Conservation (phyloP, 2,888 invertebrate genomes). For the Netelia inedita region DNA sequence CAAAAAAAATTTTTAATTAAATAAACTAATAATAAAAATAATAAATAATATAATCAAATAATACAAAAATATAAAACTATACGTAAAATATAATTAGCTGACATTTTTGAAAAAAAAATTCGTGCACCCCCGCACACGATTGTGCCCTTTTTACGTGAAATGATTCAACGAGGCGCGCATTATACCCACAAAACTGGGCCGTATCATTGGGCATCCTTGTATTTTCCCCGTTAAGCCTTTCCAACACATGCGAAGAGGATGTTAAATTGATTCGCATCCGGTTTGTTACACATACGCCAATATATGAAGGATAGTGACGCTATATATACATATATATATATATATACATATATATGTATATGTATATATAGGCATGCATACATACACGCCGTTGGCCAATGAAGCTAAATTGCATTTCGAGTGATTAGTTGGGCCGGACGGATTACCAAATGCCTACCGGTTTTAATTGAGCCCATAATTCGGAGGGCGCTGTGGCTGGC, state of each 20-base stretch:
- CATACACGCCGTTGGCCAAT: conserved; percentile 77
- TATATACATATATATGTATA: conserved; percentile 23
- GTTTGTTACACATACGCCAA: conserved; percentile 73
- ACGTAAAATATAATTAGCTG: too few relatives aligned
- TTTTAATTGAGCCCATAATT: conserved; percentile 83
- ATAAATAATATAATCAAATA: too few relatives aligned
- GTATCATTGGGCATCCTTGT: not conserved
- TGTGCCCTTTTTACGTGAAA: not conserved
- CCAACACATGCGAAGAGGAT: conserved; percentile 70
- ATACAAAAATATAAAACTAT: too few relatives aligned
- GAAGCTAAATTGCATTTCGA: conserved; percentile 84
- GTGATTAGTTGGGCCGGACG: conserved; percentile 83
- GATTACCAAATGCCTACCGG: conserved; percentile 82
- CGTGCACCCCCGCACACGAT: too few relatives aligned
- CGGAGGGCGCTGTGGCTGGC: conserved; percentile 68
- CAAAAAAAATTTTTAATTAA: too few relatives aligned
- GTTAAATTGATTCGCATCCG: conserved; percentile 81
- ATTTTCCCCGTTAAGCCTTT: conserved; percentile 15
- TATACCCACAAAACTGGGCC: not conserved
- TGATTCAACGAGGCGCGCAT: not conserved
- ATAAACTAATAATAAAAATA: not conserved
- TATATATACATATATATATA: not conserved
- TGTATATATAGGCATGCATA: conserved; percentile 65
- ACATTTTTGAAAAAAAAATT: too few relatives aligned
- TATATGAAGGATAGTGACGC: not conserved